Evolutionary conservation across 2,113 vertebrate species (phyloP).

Genomic region (Pachyramphus minor): DNA sequence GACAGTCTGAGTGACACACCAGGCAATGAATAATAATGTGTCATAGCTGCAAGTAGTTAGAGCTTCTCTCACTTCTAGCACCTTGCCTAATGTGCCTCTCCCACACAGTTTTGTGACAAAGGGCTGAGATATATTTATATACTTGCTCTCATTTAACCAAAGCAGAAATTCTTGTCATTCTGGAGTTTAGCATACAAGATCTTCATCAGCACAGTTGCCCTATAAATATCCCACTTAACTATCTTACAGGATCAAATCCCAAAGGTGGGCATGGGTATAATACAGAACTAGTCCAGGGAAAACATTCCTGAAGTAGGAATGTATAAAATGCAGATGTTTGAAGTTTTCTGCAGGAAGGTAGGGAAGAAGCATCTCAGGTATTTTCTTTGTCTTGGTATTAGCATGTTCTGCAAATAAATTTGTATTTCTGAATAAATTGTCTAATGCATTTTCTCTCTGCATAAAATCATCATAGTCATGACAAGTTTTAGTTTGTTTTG

Average conservation of each 20-base stretch:
- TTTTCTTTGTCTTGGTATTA: background rate
- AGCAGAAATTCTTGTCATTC: background rate
- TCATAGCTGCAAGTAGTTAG: background rate
- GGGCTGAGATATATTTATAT: constrained; percentile 1
- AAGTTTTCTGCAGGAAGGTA: background rate
- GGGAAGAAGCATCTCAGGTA: background rate
- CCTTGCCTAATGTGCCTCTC: constrained; percentile 25
- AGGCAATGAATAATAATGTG: background rate
- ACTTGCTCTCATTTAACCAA: constrained; percentile 9
- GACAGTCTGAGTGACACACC: background rate
- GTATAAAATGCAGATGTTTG: background rate
- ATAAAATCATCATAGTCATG: background rate
- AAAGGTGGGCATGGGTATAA: background rate
- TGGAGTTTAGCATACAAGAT: background rate
- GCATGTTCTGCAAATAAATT: background rate
- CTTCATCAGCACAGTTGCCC: background rate
- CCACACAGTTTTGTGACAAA: constrained; percentile 35
- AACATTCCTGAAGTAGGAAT: background rate
- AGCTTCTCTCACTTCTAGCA: constrained; percentile 1
- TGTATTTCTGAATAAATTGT: background rate
- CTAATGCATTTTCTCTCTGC: background rate
- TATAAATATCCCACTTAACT: background rate
- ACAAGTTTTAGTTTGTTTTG: background rate
- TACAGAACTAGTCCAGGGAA: background rate
- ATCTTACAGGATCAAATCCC: background rate